phyloP scores from a whole-genome alignment of 2,888 invertebrate species.

The Reticulitermes lucifugus region DNA sequence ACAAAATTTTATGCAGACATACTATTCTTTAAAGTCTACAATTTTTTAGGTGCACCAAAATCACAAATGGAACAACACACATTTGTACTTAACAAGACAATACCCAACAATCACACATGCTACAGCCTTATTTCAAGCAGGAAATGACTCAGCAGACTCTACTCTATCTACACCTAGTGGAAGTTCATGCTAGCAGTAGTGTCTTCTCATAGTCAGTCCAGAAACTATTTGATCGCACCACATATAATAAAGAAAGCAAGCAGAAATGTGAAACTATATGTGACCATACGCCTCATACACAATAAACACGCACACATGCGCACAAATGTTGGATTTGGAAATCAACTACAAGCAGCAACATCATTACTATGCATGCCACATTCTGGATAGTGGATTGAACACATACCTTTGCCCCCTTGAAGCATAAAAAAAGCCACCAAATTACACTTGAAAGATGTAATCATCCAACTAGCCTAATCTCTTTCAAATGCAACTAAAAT shows the following conservation, averaged over 20 bases:
- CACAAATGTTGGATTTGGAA: not conserved
- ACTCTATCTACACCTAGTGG: too few species aligned
- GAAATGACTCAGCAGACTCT: too few species aligned
- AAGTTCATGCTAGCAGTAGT: too few species aligned
- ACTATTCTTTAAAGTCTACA: too few species aligned
- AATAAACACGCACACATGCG: not conserved
- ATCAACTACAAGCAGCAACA: slow-evolving; percentile 1
- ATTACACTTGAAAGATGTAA: slow-evolving; percentile 39
- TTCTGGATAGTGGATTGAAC: slow-evolving; percentile 60
- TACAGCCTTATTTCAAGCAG: too few species aligned
- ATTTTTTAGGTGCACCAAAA: too few species aligned
- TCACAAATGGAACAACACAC: too few species aligned
- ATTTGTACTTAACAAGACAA: too few species aligned
- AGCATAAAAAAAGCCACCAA: slow-evolving; percentile 58
- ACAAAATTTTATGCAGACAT: too few species aligned
- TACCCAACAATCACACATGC: too few species aligned
- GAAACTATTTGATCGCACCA: too few species aligned
- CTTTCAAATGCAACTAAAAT: not conserved
- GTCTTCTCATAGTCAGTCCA: too few species aligned
- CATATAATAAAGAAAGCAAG: not conserved
- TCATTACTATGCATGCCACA: slow-evolving; percentile 32
- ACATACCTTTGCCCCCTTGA: slow-evolving; percentile 75
- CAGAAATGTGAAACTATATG: not conserved
- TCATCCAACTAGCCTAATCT: not conserved
- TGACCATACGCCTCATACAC: not conserved